phyloP scores from a whole-genome alignment of 2,888 invertebrate species.

The Nowickia ferox region DNA sequence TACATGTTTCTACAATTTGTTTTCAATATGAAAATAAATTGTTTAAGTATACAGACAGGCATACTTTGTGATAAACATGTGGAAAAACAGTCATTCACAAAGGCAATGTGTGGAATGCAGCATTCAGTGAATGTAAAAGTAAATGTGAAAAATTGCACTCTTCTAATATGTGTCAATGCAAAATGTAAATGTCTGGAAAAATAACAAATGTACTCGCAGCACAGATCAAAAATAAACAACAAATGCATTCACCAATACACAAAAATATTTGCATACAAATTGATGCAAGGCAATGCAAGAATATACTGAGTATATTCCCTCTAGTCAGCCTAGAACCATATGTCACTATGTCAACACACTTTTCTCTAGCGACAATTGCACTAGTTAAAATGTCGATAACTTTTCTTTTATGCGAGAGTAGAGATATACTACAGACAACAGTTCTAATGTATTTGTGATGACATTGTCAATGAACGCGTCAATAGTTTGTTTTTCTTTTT shows the following conservation, averaged over 20 bases:
- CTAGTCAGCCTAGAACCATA: too few species aligned
- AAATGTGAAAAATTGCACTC: slow-evolving; percentile 22
- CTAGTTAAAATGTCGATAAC: too few species aligned
- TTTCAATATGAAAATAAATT: too few species aligned
- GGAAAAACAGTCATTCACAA: neutral
- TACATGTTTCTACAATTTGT: too few species aligned
- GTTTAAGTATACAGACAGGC: too few species aligned
- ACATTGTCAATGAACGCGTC: too few species aligned
- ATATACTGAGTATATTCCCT: neutral
- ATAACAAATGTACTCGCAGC: slow-evolving; percentile 9
- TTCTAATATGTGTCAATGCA: slow-evolving; percentile 43
- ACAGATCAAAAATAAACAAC: neutral
- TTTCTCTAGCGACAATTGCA: too few species aligned
- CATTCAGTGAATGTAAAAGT: neutral
- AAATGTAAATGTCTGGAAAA: slow-evolving; percentile 32
- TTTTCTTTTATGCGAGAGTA: too few species aligned
- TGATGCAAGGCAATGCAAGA: neutral
- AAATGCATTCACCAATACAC: neutral
- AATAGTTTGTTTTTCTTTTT: too few species aligned
- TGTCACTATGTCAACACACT: too few species aligned
- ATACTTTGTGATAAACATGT: neutral
- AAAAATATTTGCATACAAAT: neutral
- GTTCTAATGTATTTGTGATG: too few species aligned
- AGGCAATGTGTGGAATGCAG: neutral
- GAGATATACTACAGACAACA: too few species aligned